Percentiles rank a stretch among this genome's conserved stretches.
Evolutionary conservation across 2,888 invertebrate genomes (phyloP).

Genomic region (Diaperis boleti): DNA sequence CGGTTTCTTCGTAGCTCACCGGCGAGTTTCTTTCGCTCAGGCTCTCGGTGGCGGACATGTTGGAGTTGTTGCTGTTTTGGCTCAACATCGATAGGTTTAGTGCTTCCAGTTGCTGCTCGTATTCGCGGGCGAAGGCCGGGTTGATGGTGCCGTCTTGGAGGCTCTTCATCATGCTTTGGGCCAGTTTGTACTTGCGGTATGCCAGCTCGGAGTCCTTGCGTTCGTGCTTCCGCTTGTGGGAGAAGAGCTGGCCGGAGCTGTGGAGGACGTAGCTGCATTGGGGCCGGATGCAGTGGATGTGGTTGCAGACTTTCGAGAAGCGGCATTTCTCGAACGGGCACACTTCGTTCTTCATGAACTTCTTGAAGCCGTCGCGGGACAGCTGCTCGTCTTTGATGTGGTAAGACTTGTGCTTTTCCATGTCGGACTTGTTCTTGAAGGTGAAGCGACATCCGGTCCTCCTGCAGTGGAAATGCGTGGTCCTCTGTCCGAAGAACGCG

Average conservation of each 20-base stretch:
- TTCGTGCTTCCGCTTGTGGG: conserved; percentile 98
- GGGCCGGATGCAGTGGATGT: conserved; percentile 97
- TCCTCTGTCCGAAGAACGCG: conserved; percentile 92
- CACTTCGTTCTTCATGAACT: conserved; percentile 96
- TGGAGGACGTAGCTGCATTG: conserved; percentile 97
- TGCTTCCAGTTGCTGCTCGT: conserved; percentile 65
- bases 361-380: conserved; percentile 96
- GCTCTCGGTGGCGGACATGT: conserved; percentile 66
- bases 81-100: conserved; percentile 59
- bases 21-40: conserved; percentile 70
- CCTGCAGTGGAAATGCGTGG: conserved; percentile 98
- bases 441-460: conserved; percentile 92
- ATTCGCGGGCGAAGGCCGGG: conserved; percentile 65
- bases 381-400: conserved; percentile 98
- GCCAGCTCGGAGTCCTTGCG: conserved; percentile 92
- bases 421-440: conserved; percentile 99
- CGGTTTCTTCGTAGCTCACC: conserved; percentile 66
- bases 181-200: conserved; percentile 80
- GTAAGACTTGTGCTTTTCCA: conserved; percentile 99
- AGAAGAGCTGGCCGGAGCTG: conserved; percentile 95
- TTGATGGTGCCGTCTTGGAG: conserved; percentile 71
- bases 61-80: conserved; percentile 57
- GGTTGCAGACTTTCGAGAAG: conserved; percentile 95
- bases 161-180: conserved; percentile 71
- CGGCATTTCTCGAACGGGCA: conserved; percentile 93